Base-by-base conservation (phyloP, 2,797 vertebrate species). In the Neomorphus geoffroyi region DNA sequence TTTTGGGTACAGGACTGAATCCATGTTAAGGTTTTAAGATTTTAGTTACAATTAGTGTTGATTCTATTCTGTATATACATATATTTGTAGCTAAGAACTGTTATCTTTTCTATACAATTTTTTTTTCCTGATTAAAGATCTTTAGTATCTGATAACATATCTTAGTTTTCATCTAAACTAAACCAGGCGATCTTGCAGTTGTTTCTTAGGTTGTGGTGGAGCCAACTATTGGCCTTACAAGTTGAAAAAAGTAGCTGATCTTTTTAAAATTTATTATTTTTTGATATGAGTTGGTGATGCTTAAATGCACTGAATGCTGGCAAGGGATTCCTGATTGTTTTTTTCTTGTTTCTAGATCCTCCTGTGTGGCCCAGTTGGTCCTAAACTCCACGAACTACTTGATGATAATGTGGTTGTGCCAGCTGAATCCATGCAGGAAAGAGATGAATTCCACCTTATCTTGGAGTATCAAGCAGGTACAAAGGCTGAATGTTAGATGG, bases 401-500 rank as follows among this genome's bases (percentile, higher is more conserved):
- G 99, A 99, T 54, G 99, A 99, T 85, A 98, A 98, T 43, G 98
- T 99, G 7, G 94, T 99, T 16, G 99, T 99, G 62, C 99, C 99
- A 1, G 98, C 99, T 12, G 98, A 98, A 58, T 99, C 99, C n/a
- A 97, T 99, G 70, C 99, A 99, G 96, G 99, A 99, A 96, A 97
- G 93, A 2, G 99, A 99, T 60, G 99, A 99, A 95, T 99, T 98
- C 95, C 99, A 99, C 96, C 99, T 99, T 60, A 99, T 99, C 94
- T 97, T 99, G 97, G 99, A 99, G 94, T 99, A 99, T 94, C 98
- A 98, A 98, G 98, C 98, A 98, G 99, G 99, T 99, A 97, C 77
- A 58, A 72, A 78, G 51, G 64, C 32, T 56, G 67, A 33, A 53
- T 18, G 33, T 84, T 81, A 48, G 21, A 14, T 94, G 80, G 33